A percentile compares a stretch with the other conserved stretches of the same genome.
Evolutionary conservation across 2,797 vertebrate genomes (phyloP).

Genomic region (Micrastur ruficollis): DNA sequence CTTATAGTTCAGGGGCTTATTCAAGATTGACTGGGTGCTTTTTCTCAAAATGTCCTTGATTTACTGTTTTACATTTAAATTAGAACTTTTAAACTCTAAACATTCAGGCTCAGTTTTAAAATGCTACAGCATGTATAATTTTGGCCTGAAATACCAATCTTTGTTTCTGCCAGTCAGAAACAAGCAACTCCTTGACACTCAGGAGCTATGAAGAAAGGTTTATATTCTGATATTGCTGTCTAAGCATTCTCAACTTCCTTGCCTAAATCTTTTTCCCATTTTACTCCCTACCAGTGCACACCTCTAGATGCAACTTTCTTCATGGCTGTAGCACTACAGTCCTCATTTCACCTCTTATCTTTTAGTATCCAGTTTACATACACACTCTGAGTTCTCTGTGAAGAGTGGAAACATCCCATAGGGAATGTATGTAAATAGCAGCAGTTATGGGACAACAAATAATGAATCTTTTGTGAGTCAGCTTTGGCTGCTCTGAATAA

Average conservation of each 20-base stretch:
- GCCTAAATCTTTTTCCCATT: neutral
- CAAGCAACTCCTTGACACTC: neutral
- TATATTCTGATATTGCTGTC: neutral
- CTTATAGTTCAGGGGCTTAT: constrained; percentile 24
- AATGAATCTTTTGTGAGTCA: constrained; percentile 51
- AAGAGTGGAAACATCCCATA: constrained; percentile 36
- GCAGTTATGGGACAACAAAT: constrained; percentile 50
- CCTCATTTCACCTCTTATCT: constrained; percentile 29
- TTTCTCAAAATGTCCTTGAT: constrained; percentile 44
- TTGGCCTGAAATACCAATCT: constrained; percentile 25
- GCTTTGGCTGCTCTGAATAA: constrained; percentile 30
- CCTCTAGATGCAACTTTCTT: neutral
- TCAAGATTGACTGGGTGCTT: constrained; percentile 39
- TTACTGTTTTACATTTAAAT: constrained; percentile 44
- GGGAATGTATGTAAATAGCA: constrained; percentile 54
- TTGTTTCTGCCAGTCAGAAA: neutral
- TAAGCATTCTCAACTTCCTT: neutral
- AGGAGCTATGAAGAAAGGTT: neutral
- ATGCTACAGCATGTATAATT: constrained; percentile 11
- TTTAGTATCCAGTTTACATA: neutral
- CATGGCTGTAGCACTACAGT: neutral
- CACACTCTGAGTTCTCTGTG: neutral
- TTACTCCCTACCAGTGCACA: neutral
- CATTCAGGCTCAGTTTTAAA: constrained; percentile 41
- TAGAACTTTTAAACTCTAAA: constrained; percentile 44